phyloP scores from a whole-genome alignment of 2,888 invertebrate species.

The Quadriops clusia region DNA sequence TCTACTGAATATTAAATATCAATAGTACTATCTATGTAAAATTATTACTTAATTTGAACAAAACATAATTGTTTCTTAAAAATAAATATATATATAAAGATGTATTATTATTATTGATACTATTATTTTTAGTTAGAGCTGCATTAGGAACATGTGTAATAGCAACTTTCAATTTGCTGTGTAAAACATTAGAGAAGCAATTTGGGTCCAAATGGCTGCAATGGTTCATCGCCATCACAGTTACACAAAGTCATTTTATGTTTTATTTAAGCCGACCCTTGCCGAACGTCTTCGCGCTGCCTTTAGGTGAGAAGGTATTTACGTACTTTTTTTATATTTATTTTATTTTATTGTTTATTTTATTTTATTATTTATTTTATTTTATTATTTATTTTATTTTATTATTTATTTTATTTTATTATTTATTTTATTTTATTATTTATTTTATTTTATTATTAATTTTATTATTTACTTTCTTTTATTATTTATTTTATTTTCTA shows the following conservation, averaged over 20 bases:
- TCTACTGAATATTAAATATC: no score
- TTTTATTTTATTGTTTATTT: no score
- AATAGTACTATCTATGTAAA: no score
- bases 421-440: no score
- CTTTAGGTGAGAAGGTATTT: conserved; percentile 57
- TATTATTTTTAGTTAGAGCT: conserved; percentile 71
- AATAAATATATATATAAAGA: no score
- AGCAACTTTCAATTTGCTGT: conserved; percentile 59
- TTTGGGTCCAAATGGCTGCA: conserved; percentile 68
- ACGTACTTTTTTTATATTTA: conserved; percentile 6
- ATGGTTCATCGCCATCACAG: conserved; percentile 75
- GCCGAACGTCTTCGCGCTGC: conserved; percentile 89
- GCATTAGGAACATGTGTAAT: conserved; percentile 68
- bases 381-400: no score
- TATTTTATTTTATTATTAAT: no score
- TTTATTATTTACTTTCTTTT: conserved; percentile 7
- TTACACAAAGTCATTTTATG: conserved; percentile 95
- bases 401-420: no score
- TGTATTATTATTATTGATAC: no score
- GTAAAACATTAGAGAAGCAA: conserved; percentile 58
- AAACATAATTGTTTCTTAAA: no score
- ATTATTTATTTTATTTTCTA: conserved; percentile 8
- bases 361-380: conserved; percentile 8
- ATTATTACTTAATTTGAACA: no score
- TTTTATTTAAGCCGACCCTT: conserved; percentile 91